Percentiles rank a stretch among this genome's conserved stretches.
phyloP scores from a whole-genome alignment of 2,888 invertebrate genomes.

The Silvanus unidentatus region DNA sequence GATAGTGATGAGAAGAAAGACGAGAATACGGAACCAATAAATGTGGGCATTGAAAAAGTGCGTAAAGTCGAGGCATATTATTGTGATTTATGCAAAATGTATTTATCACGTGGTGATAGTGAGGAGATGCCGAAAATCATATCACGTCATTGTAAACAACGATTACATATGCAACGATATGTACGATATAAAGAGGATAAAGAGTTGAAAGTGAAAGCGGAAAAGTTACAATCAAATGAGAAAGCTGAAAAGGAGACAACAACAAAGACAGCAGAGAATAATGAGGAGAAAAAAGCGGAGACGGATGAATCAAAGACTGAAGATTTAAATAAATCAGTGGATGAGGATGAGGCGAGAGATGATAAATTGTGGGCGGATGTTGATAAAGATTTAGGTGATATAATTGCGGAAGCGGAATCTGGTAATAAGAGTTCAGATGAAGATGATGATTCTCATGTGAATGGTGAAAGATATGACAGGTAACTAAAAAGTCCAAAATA shows the following conservation, averaged over 20 bases:
- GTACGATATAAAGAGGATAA: conserved; percentile 72
- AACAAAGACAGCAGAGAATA: conserved; percentile 39
- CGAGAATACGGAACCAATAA: conserved; percentile 47
- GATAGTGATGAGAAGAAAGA: conserved; percentile 42
- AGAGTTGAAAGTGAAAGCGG: conserved; percentile 65
- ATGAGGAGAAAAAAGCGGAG: conserved; percentile 1
- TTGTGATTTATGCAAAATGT: conserved; percentile 74
- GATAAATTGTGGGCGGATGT: conserved; percentile 77
- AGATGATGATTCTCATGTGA: conserved; percentile 57
- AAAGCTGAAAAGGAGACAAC: conserved; percentile 48
- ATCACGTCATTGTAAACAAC: conserved; percentile 62
- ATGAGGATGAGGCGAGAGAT: conserved; percentile 52
- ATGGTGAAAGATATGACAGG: conserved; percentile 48
- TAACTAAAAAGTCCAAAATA: too few species aligned
- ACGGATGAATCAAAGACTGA: conserved; percentile 14
- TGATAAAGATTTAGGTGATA: conserved; percentile 73
- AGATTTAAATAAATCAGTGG: conserved; percentile 30
- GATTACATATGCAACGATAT: conserved; percentile 71
- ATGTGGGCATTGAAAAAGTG: conserved; percentile 71
- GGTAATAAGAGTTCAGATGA: conserved; percentile 58
- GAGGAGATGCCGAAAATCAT: conserved; percentile 27
- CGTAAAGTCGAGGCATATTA: conserved; percentile 73
- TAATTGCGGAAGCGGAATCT: conserved; percentile 61
- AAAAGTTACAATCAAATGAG: conserved; percentile 59
- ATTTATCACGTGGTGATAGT: conserved; percentile 58